A percentile compares a stretch with the other conserved stretches of the same genome.
Conservation (phyloP, 2,888 invertebrate species). For the Epinotia nisella region DNA sequence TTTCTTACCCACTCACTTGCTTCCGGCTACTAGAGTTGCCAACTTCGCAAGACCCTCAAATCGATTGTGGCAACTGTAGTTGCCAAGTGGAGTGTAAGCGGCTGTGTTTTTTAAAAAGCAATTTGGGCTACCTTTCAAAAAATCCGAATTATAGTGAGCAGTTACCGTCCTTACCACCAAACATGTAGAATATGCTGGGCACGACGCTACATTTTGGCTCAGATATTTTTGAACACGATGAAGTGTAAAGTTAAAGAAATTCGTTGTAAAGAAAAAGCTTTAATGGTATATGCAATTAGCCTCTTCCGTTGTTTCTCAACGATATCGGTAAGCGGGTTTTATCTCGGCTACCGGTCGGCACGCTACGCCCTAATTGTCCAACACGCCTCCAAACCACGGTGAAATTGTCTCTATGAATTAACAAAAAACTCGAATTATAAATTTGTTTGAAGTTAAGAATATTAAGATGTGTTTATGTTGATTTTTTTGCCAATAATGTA, state of each 20-base stretch:
- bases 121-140: no score
- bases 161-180: neutral
- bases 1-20: no score
- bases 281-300: conserved; percentile 57
- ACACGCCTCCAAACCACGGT: conserved; percentile 60
- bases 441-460: no score
- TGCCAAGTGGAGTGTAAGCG: no score
- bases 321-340: conserved; percentile 57
- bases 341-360: conserved; percentile 60
- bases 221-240: no score
- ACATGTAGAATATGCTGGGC: neutral
- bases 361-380: conserved; percentile 61
- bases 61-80: no score
- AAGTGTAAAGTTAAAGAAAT: conserved; percentile 1
- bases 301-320: conserved; percentile 66
- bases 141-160: neutral
- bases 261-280: conserved; percentile 37
- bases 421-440: conserved; percentile 22
- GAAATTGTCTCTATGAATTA: conserved; percentile 50
- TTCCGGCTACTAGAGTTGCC: no score
- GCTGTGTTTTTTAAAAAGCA: no score
- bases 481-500: no score
- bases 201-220: no score
- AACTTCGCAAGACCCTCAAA: no score
- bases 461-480: no score